phyloP scores from a whole-genome alignment of 2,797 vertebrate genomes.

The Myripristis murdjan region DNA sequence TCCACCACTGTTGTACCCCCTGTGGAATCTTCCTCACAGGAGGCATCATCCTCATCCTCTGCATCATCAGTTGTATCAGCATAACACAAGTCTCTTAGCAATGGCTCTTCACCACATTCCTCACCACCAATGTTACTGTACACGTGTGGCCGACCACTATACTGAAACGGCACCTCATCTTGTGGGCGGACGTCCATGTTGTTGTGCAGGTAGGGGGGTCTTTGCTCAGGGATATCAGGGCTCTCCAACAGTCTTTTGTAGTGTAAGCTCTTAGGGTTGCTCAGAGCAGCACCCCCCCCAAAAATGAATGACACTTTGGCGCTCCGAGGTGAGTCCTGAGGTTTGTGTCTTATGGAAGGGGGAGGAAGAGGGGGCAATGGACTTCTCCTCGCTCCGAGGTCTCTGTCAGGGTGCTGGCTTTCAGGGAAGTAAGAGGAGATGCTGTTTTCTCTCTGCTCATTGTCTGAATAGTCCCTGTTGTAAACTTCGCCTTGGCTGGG shows the following conservation, averaged over 20 bases:
- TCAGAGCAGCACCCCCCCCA: slow-evolving; percentile 91
- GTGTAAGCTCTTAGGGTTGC: slow-evolving; percentile 87
- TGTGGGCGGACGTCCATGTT: slow-evolving; percentile 87
- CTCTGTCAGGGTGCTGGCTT: slow-evolving; percentile 83
- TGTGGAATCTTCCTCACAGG: slow-evolving; percentile 95
- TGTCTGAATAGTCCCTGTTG: slow-evolving; percentile 85
- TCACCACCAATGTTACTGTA: slow-evolving; percentile 90
- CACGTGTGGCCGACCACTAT: slow-evolving; percentile 86
- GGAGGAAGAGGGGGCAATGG: slow-evolving; percentile 87
- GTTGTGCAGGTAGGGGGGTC: slow-evolving; percentile 88
- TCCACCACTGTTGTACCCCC: slow-evolving; percentile 85
- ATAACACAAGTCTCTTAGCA: slow-evolving; percentile 95
- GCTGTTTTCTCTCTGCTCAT: slow-evolving; percentile 87
- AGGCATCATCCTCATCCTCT: slow-evolving; percentile 96
- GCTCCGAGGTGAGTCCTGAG: slow-evolving; percentile 92
- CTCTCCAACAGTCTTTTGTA: slow-evolving; percentile 93
- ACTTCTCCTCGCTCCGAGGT: slow-evolving; percentile 77
- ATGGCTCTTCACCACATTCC: slow-evolving; percentile 93
- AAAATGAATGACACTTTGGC: slow-evolving; percentile 99
- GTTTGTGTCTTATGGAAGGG: slow-evolving; percentile 89
- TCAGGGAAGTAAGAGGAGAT: slow-evolving; percentile 89
- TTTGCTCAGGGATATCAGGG: slow-evolving; percentile 90
- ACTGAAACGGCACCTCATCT: slow-evolving; percentile 90
- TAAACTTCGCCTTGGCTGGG: slow-evolving; percentile 81
- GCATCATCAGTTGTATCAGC: slow-evolving; percentile 94